Conservation (phyloP, 2,888 invertebrate species). For the Tanytarsus gracilentus region DNA sequence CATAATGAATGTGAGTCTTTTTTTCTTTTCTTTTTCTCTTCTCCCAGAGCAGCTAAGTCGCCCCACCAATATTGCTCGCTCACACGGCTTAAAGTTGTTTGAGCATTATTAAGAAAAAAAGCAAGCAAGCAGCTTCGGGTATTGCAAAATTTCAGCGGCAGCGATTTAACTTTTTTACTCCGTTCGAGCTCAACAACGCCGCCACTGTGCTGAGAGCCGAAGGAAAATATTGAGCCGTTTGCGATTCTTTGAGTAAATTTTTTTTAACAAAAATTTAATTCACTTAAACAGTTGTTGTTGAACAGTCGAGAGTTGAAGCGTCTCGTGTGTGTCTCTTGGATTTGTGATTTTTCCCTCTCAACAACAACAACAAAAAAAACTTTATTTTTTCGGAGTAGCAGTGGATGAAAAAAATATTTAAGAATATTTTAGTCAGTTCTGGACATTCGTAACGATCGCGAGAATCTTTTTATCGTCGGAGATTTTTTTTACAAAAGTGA, state of each 20-base stretch:
- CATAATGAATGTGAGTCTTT: slow-evolving; percentile 7
- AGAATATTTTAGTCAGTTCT: slow-evolving; percentile 19
- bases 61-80: slow-evolving; percentile 6
- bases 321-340: slow-evolving; percentile 15
- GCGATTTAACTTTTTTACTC: not conserved
- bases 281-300: slow-evolving; percentile 23
- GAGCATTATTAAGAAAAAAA: slow-evolving; percentile 7
- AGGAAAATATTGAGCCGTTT: slow-evolving; percentile 15
- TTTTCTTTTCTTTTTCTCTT: slow-evolving; percentile 10
- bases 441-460: slow-evolving; percentile 10
- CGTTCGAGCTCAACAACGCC: not conserved
- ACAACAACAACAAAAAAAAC: not conserved
- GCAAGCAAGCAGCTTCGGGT: slow-evolving; percentile 7
- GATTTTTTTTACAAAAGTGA: not conserved
- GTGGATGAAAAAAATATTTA: not conserved
- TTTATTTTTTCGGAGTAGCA: not conserved
- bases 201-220: slow-evolving; percentile 3
- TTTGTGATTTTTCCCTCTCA: not conserved
- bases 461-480: slow-evolving; percentile 1
- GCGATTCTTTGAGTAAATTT: slow-evolving; percentile 27
- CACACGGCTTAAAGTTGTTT: not conserved
- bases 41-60: not conserved
- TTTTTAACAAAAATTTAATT: slow-evolving; percentile 19
- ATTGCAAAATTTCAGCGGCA: slow-evolving; percentile 23
- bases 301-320: slow-evolving; percentile 15